A percentile compares a stretch with the other conserved stretches of the same genome.
phyloP scores from a whole-genome alignment of 1,140 invertebrate species.

The Pemphigus obesinymphae region DNA sequence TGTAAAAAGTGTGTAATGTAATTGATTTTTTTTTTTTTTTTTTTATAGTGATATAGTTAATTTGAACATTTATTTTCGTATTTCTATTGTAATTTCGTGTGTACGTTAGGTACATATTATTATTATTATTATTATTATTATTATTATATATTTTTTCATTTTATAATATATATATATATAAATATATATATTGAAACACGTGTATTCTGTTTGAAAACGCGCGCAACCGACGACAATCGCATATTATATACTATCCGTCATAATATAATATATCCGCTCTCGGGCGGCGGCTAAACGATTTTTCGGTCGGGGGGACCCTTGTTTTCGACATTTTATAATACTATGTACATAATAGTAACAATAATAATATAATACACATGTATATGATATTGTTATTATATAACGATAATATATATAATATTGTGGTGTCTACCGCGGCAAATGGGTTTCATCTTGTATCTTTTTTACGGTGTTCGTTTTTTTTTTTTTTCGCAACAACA shows the following conservation, averaged over 20 bases:
- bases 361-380: not conserved
- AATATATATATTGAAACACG: too few relatives aligned
- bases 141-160: too few relatives aligned
- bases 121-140: too few relatives aligned
- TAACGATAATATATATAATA: not conserved
- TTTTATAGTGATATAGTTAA: constrained; percentile 12
- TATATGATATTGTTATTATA: not conserved
- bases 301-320: too few relatives aligned
- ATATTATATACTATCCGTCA: not conserved
- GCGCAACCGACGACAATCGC: not conserved
- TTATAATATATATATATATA: not conserved
- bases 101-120: not conserved
- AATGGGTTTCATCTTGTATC: not conserved
- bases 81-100: not conserved
- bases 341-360: not conserved
- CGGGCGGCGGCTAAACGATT: too few relatives aligned
- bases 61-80: not conserved
- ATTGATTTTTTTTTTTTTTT: constrained; percentile 19
- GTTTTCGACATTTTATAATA: too few relatives aligned
- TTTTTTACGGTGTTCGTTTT: not conserved
- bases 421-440: not conserved
- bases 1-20: not conserved
- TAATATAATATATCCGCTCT: not conserved
- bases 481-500: not conserved
- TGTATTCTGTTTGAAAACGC: not conserved